Base-by-base conservation (phyloP, 2,888 invertebrate genomes). In the Drosophila fulvimacula region DNA sequence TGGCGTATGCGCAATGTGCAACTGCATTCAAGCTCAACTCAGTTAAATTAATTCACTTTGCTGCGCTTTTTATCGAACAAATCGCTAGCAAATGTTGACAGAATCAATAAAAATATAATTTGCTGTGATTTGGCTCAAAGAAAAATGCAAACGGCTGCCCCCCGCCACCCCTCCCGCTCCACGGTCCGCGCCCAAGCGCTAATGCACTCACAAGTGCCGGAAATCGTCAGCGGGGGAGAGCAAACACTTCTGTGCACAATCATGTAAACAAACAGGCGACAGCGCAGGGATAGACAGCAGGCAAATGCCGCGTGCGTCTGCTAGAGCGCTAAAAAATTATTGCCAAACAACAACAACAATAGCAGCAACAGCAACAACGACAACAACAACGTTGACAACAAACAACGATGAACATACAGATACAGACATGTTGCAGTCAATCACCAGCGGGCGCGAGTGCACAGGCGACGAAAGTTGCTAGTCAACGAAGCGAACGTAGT, bases 401-500 rank as follows among this genome's bases (percentile, higher is more conserved):
- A 64, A 48, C 57, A 72, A 36, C 46, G 63, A 57, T 71, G 60
- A 67, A 58, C 67, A 62, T 48, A 59, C 53, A 62, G 63, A 63
- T 63, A 60, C 68, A 83, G 76, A 88, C 81, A 84, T 79, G 78
- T 70, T 85, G 88, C 88, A 89, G 88, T 86, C 86, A 86, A 89
- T 86, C 89, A 89, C 70, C 62, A 74, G 76, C 73, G 81, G 71
- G 66, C 60, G 81, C 81, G 64, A 76, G 77, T 74, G 86, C 72
- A 76, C 68, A 76, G 79, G 79, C 72, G 89, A 88, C 81, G 87
- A 86, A 87, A 81, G 87, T 76, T 87, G 81, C 84, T 71, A 83
- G 82, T 76, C 88, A 90, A 81, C 82, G 88, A 86, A 89, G 89
- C 86, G 83, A 73, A 84, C 81, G 79, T 76, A 86, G 80, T 89